Evolutionary conservation across 2,888 invertebrate species (phyloP).

Genomic region (Lumbricus terrestris): DNA sequence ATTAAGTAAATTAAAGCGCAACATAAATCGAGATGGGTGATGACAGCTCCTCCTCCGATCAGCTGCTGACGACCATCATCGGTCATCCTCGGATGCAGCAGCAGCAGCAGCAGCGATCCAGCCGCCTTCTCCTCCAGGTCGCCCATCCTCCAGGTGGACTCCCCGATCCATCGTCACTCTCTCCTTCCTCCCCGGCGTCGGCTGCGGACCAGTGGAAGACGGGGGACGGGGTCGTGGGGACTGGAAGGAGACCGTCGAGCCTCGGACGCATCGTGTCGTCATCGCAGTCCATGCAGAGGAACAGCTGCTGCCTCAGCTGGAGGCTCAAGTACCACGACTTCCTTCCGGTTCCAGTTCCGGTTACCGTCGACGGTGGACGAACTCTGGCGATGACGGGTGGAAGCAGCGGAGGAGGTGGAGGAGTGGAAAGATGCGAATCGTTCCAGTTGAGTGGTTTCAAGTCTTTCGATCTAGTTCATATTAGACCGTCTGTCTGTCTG

Average conservation of each 20-base stretch:
- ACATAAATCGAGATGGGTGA: not conserved
- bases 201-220: not conserved
- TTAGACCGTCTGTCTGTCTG: not conserved
- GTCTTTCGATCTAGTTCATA: not conserved
- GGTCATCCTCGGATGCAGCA: not conserved
- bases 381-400: not conserved
- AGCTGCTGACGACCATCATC: not conserved
- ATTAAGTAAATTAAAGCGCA: too few species aligned
- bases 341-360: too few species aligned
- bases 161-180: not conserved
- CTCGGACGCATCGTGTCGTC: not conserved
- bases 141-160: not conserved
- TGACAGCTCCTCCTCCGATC: not conserved
- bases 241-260: not conserved
- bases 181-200: not conserved
- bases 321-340: slow-evolving; percentile 30
- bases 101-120: not conserved
- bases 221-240: not conserved
- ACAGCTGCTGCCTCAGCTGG: too few species aligned
- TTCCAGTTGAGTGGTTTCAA: not conserved
- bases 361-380: too few species aligned
- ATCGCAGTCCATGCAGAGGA: not conserved
- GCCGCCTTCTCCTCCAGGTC: too few species aligned
- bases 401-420: too few species aligned
- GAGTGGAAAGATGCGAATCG: not conserved